Percentiles rank a stretch among this genome's conserved stretches.
Evolutionary conservation across 2,888 invertebrate genomes (phyloP).

Genomic region (Drosophila lutescens): DNA sequence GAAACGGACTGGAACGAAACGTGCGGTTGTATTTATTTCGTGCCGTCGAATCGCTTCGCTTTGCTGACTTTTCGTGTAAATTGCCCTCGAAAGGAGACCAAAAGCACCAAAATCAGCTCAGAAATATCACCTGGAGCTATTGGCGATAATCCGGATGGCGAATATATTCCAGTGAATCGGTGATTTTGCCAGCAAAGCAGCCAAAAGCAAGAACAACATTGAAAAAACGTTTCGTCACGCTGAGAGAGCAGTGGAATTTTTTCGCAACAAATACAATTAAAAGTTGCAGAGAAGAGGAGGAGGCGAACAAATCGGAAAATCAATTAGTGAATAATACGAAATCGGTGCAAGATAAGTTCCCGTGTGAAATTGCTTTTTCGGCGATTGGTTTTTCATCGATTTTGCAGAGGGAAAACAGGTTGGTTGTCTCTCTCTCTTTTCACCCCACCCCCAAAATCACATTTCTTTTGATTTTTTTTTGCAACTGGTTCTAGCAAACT

Average conservation of each 20-base stretch:
- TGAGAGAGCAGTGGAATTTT: conserved; percentile 56
- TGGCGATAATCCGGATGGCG: conserved; percentile 4
- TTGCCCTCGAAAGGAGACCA: conserved; percentile 36
- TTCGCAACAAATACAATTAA: conserved; percentile 23
- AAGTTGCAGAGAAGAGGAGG: conserved; percentile 9
- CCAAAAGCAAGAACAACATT: conserved; percentile 21
- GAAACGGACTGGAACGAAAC: conserved; percentile 50
- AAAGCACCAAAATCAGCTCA: conserved; percentile 14
- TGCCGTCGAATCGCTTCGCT: conserved; percentile 54
- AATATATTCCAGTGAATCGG: conserved; percentile 26
- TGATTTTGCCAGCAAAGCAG: conserved; percentile 34
- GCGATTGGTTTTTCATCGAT: conserved; percentile 75
- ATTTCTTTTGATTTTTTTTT: conserved; percentile 34
- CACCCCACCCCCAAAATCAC: conserved; percentile 11
- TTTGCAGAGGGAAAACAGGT: conserved; percentile 75
- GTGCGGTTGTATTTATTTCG: conserved; percentile 67
- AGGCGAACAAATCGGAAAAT: conserved; percentile 28
- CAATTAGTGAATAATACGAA: conserved; percentile 38
- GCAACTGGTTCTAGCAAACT: conserved; percentile 66
- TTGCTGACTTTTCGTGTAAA: conserved; percentile 43
- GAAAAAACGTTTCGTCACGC: conserved; percentile 68
- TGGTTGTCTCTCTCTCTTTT: conserved; percentile 50
- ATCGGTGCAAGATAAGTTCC: conserved; percentile 38
- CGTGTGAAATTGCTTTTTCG: conserved; percentile 18
- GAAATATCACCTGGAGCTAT: conserved; percentile 4